phyloP scores from a whole-genome alignment of 2,888 invertebrate species.

The Drosophila paranaensis region DNA sequence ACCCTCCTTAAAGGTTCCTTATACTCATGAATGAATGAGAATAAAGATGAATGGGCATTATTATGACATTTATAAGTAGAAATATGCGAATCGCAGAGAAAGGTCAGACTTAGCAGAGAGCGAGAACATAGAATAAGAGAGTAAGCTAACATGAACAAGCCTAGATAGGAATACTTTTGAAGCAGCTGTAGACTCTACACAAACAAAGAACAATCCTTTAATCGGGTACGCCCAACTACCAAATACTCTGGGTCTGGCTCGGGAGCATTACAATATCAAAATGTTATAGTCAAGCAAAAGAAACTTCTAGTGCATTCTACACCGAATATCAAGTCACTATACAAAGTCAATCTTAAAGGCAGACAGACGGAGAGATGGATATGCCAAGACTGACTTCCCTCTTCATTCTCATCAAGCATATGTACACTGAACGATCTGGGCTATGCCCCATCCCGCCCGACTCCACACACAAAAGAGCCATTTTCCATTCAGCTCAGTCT shows the following conservation, averaged over 20 bases:
- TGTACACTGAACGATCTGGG: neutral
- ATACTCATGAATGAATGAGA: neutral
- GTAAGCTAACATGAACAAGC: neutral
- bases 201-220: too few relatives aligned
- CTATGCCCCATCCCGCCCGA: neutral
- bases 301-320: neutral
- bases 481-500: conserved; percentile 1
- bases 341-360: neutral
- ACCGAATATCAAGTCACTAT: too few relatives aligned
- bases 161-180: too few relatives aligned
- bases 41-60: too few relatives aligned
- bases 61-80: too few relatives aligned
- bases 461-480: neutral
- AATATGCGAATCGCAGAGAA: neutral
- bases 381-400: neutral
- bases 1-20: neutral
- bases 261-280: neutral
- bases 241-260: neutral
- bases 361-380: neutral
- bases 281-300: neutral
- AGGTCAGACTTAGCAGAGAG: neutral
- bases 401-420: neutral
- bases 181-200: too few relatives aligned
- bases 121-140: neutral
- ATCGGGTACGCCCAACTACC: neutral